These are phyloP conservation scores for Crenuchus spilurus DNA, from an alignment of 2,797 vertebrate species.

Conservation along the genomic window DNA sequence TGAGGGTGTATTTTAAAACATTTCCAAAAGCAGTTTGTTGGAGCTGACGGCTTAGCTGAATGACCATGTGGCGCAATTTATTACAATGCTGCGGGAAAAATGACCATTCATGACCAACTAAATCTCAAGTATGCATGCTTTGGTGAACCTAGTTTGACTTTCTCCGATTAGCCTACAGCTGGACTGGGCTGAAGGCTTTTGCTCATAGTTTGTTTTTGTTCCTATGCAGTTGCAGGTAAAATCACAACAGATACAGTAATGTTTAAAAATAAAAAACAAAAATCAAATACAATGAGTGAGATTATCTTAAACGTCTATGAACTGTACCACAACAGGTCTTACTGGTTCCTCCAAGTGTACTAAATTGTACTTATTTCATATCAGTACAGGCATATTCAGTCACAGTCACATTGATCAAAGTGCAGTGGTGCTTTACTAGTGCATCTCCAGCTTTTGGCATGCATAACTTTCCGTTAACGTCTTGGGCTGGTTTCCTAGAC, in stretches of 20 bases:
- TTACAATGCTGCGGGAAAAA: background rate
- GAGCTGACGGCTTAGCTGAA: background rate
- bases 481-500: slow-evolving; percentile 10
- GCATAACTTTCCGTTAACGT: slow-evolving; percentile 30
- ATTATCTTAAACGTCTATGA: slow-evolving; percentile 1
- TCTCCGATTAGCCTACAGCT: background rate
- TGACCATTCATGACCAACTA: background rate
- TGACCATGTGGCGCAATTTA: background rate
- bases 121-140: background rate
- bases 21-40: slow-evolving; percentile 3
- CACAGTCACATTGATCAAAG: slow-evolving; percentile 62
- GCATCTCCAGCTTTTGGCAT: slow-evolving; percentile 50
- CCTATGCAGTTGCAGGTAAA: background rate
- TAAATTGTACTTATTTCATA: background rate
- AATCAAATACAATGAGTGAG: background rate
- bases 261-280: background rate
- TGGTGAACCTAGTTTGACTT: background rate
- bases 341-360: background rate
- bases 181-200: background rate
- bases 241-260: background rate
- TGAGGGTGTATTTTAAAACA: too few relatives aligned
- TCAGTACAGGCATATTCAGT: slow-evolving; percentile 10
- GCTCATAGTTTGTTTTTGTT: too few relatives aligned
- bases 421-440: slow-evolving; percentile 68
- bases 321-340: slow-evolving; percentile 8